Evolutionary conservation across 2,888 invertebrate species (phyloP), one percentile per base, ranked within the genome.

Genomic region (Dioctria linearis): DNA sequence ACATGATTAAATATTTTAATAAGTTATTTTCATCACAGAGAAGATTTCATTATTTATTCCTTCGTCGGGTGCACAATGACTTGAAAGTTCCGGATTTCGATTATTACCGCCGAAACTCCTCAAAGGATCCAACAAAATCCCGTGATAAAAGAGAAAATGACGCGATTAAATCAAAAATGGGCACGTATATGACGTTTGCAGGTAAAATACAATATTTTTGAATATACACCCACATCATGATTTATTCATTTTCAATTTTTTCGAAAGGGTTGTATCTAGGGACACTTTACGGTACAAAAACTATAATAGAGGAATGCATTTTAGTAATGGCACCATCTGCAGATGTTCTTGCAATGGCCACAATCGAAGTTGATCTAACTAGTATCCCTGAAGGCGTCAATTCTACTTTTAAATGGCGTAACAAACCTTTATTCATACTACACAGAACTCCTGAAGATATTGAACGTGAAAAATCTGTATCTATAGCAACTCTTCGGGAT

Each of bases 351-450:
- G 98, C 98, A 82, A 87, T 97, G 89, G 95, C 97, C 78, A 95
- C 96, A 88, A 95, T 97, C 86, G 98, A 98, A 90, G 92, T 98
- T 81, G 96, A 97, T 85, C 90, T 98, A 61, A 86, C 86, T 42
- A 94, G 94, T 80, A 96, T 98, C 85, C 97, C 98, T 0, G 98
- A 98, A 89, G 97, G 96, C 85, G 95, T 95, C 88, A 95, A 93
- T 80, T 93, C 93, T 84, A 95, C 96, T 39, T 96, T 97, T 90
- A 98, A 98, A 89, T 98, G 98, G 98, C 93, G 97, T 89, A 97
- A 97, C 88, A 98, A 98, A 90, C 92, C 92, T 3, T 87, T 93
- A 85, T 92, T 93, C 87, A 91, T 93, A 83, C 90, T 92, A 83
- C 91, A 91, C 88, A 93, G 98, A 86, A 93, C 95, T 59, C 88